Evolutionary conservation across 1,140 invertebrate genomes (phyloP), one percentile per base, ranked within the genome.

Genomic region (Scylla paramamosain): DNA sequence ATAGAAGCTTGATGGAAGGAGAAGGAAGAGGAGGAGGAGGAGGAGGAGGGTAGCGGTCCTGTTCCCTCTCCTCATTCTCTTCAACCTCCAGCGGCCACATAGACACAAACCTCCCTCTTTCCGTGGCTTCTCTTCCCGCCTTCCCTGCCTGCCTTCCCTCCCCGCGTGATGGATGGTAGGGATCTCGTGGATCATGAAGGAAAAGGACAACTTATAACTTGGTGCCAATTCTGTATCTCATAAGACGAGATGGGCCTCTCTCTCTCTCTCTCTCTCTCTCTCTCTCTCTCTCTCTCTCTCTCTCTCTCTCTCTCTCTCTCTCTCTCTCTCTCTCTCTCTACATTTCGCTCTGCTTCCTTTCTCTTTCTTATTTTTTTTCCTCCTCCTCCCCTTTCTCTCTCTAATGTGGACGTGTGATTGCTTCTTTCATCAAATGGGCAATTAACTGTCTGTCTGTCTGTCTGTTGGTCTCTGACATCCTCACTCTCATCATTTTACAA

Each of bases 191-290:
- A 25, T 77, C 67, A 77, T n/a, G 67, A n/a, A n/a, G 25, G n/a
- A 77, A 77, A 77, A 77, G 6, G 25, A 77, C 52, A n/a, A 77
- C 20, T 20, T n/a, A 77, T 77, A 7, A 77, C 67, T 77, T n/a
- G 67, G 20, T 77, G 67, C 67, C 67, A n/a, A 77, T 77, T 77
- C 67, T 77, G 67, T 77, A 77, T 77, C 67, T 77, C 67, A 77
- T 77, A 77, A n/a, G 25, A n/a, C 67, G 0, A n/a, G n/a, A 77
- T 77, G 67, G 67, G 12, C n/a, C 67, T 77, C 25, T n/a, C 39
- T 39, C 39, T 39, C 52, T 59, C 52, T 59, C 52, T 59, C 52
- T 59, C 16, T 59, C 52, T 59, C 52, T 59, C 52, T 59, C 52
- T 59, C 52, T 59, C 52, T 59, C 52, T 59, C 52, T 59, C 52